A percentile compares a stretch with the other conserved stretches of the same genome.
Evolutionary conservation across 2,113 vertebrate genomes (phyloP).

Genomic region (Pelobates fuscus): DNA sequence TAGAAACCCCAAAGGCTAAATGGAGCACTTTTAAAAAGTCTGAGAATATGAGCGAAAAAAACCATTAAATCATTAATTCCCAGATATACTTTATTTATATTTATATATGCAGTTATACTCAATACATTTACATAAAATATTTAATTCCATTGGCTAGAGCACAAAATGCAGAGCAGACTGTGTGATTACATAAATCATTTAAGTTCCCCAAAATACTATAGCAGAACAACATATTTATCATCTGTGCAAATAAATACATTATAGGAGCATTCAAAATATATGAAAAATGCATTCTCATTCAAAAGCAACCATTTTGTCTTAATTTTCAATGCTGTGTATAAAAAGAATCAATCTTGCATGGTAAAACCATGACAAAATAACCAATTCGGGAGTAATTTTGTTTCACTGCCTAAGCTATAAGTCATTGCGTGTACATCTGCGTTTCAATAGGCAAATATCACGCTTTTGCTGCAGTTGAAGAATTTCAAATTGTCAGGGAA

Average conservation of each 20-base stretch:
- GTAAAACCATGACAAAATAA: too few relatives aligned
- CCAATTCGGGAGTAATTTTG: too few relatives aligned
- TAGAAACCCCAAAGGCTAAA: neutral
- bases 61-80: neutral
- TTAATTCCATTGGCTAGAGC: neutral
- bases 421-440: too few relatives aligned
- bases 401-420: too few relatives aligned
- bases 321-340: neutral
- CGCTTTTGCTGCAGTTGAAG: neutral
- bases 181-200: neutral
- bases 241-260: neutral
- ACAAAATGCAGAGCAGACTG: neutral
- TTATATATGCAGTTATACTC: neutral
- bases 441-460: too few relatives aligned
- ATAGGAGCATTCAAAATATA: neutral
- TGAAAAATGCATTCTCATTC: neutral
- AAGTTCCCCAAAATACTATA: neutral
- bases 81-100: constrained; percentile 1
- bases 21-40: neutral
- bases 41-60: neutral
- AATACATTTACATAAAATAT: neutral
- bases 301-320: neutral
- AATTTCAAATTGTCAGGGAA: neutral
- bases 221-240: neutral
- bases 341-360: neutral